A percentile compares a stretch with the other conserved stretches of the same genome.
phyloP scores from a whole-genome alignment of 2,797 vertebrate species.

The Cuculus canorus region DNA sequence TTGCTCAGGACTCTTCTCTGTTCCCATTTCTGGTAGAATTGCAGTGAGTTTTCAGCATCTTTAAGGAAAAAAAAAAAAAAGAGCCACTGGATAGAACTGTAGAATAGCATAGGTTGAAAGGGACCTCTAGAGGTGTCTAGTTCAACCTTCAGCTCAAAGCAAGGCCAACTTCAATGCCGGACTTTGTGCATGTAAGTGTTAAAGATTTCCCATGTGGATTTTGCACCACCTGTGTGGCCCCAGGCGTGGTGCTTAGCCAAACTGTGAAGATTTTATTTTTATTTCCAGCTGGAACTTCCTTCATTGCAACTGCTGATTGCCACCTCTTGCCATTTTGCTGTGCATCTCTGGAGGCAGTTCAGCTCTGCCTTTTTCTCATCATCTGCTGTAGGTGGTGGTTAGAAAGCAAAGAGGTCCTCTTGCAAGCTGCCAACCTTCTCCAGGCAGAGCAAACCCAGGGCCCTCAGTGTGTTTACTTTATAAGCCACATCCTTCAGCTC shows the following conservation, averaged over 20 bases:
- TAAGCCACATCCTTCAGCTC: not conserved
- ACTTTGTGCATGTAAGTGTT: rapidly evolving
- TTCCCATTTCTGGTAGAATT: not conserved
- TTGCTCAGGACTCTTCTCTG: not conserved
- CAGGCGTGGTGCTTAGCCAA: not conserved
- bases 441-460: no score
- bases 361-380: not conserved
- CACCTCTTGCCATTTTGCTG: not conserved
- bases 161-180: not conserved
- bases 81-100: not conserved
- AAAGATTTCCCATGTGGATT: not conserved
- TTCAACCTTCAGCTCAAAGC: not conserved
- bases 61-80: not conserved
- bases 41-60: not conserved
- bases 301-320: not conserved
- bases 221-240: not conserved
- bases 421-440: not conserved
- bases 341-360: not conserved
- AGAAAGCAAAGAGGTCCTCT: not conserved
- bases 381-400: not conserved
- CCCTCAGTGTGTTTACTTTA: not conserved
- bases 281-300: not conserved
- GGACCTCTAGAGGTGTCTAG: not conserved
- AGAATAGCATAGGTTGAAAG: not conserved
- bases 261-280: not conserved